Base-by-base conservation (phyloP, 2,797 vertebrate genomes). In the Catostomus latipinnis region DNA sequence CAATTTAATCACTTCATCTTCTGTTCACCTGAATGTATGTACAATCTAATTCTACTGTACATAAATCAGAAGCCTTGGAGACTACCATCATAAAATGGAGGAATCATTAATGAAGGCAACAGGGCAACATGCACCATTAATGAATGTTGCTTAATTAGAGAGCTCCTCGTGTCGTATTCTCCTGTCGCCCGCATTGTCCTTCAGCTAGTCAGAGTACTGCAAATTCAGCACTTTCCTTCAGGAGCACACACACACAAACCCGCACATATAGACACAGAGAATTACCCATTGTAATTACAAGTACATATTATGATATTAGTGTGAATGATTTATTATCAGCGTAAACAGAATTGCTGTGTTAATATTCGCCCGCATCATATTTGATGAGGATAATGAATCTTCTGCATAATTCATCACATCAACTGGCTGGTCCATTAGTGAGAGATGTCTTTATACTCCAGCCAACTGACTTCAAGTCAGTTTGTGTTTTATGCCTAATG, bases 371-470 rank as follows among this genome's bases (percentile, higher is more conserved):
- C 4, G 22, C 54, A 57, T 56, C 65, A 65, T 57, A 71, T 83
- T 69, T 18, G 66, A 75, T 62, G 67, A 75, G 76, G 78, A 78
- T 90, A 85, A 90, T 91, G 81, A 87, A 88, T 80, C 79, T 82
- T 84, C 63, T 80, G 69, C 86, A 85, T 77, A 87, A 89, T 91
- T 89, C 90, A 90, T 90, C 89, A 87, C 82, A 87, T 90, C 86
- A 89, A 89, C 90, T 88, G 72, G 60, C 58, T 74, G 68, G 49
- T 84, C 61, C 4, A 61, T 72, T 78, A 89, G 45, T 16, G 62
- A 61, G 80, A 76, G 67, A 14, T 69, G 73, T 53, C 63, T 56
- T 79, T 66, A 69, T 67, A 49, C 48, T 18, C n/a, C 62, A 82
- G 78, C 69, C 56, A 70, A 50, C 74, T 56, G 78, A 60, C 67